Evolutionary conservation across 2,888 invertebrate species (phyloP).

Genomic region (Drosophila subquinaria): DNA sequence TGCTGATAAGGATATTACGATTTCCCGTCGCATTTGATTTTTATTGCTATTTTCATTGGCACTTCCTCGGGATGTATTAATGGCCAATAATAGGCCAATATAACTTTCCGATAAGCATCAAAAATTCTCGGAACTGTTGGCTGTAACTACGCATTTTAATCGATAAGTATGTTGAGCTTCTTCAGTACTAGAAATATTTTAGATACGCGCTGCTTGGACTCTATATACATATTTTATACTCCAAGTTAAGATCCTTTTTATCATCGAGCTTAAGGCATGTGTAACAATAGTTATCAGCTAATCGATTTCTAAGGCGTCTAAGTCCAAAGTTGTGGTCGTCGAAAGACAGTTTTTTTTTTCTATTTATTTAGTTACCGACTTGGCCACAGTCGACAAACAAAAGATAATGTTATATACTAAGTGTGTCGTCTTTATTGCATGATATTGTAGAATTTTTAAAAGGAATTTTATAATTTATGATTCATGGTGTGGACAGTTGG

Average conservation of each 20-base stretch:
- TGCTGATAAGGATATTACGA: slow-evolving; percentile 33
- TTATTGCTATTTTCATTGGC: not conserved
- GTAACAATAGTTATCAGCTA: slow-evolving; percentile 36
- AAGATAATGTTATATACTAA: slow-evolving; percentile 7
- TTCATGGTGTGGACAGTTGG: slow-evolving; percentile 50
- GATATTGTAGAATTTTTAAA: slow-evolving; percentile 1
- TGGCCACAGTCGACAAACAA: slow-evolving; percentile 19
- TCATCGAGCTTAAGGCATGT: not conserved
- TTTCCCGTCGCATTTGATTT: slow-evolving; percentile 2
- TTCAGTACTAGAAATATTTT: not conserved
- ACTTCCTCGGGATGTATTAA: slow-evolving; percentile 54
- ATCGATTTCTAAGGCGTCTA: slow-evolving; percentile 54
- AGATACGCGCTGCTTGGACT: not conserved
- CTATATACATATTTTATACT: not conserved
- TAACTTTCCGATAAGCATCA: slow-evolving; percentile 12
- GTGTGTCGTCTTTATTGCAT: slow-evolving; percentile 2
- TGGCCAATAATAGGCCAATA: slow-evolving; percentile 13
- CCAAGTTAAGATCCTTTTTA: not conserved
- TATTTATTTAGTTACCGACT: slow-evolving; percentile 22
- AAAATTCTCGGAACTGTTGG: slow-evolving; percentile 12
- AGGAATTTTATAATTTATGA: slow-evolving; percentile 45
- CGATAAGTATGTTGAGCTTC: not conserved
- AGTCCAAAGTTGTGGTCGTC: slow-evolving; percentile 28
- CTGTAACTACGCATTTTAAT: not conserved
- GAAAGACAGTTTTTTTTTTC: not conserved